A percentile compares a stretch with the other conserved stretches of the same genome.
Conservation (phyloP, 2,888 invertebrate genomes). For the Parochlus steinenii region DNA sequence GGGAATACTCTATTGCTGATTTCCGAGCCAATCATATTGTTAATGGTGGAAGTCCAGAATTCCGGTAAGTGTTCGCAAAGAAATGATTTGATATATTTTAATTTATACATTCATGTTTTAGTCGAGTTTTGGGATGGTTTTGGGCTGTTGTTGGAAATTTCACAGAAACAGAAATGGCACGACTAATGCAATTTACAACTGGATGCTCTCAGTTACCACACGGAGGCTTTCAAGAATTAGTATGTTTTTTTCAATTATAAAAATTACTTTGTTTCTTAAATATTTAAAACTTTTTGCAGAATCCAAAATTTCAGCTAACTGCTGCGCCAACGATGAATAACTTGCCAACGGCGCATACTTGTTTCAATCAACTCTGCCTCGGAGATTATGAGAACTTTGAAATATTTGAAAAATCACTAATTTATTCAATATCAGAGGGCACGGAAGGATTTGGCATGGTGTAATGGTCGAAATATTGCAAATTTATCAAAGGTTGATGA, state of each 20-base stretch:
- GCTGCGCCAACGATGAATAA: conserved; percentile 80
- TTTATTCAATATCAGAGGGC: conserved; percentile 88
- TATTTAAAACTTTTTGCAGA: conserved; percentile 30
- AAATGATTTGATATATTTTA: too few species aligned
- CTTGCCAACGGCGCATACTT: conserved; percentile 87
- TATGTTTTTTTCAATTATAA: neutral
- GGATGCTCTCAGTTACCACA: conserved; percentile 85
- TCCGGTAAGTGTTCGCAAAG: conserved; percentile 53
- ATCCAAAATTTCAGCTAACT: conserved; percentile 83
- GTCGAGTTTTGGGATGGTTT: conserved; percentile 47
- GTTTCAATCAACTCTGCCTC: conserved; percentile 90
- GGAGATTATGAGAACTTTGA: conserved; percentile 91
- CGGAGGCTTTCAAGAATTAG: conserved; percentile 54
- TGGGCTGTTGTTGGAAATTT: conserved; percentile 83
- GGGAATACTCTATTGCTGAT: conserved; percentile 79
- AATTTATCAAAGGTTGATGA: too few species aligned
- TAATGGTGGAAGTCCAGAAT: conserved; percentile 64
- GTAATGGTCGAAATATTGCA: too few species aligned
- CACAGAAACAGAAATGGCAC: conserved; percentile 81
- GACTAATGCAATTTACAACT: conserved; percentile 82
- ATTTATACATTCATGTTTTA: neutral
- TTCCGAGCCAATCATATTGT: conserved; percentile 78
- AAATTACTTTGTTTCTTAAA: neutral
- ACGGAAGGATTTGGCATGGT: conserved; percentile 80
- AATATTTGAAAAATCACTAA: conserved; percentile 75